phyloP scores from a whole-genome alignment of 2,113 vertebrate genomes.

The Crotalus horridus region DNA sequence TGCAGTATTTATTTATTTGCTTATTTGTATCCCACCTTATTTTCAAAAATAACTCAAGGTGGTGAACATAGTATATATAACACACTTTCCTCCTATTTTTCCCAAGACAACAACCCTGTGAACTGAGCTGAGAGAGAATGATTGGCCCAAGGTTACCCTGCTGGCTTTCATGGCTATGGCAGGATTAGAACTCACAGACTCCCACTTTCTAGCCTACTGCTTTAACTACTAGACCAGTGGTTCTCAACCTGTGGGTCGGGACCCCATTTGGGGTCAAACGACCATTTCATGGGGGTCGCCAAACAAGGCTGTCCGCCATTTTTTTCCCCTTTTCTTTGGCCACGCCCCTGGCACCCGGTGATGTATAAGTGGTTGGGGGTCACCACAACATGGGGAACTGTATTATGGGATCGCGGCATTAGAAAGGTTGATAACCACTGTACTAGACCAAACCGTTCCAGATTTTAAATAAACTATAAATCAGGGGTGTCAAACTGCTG shows the following conservation, averaged over 20 bases:
- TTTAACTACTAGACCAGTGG: background rate
- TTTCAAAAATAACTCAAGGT: background rate
- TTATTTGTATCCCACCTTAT: background rate
- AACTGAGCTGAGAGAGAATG: background rate
- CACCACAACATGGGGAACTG: too few relatives aligned
- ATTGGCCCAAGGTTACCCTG: background rate
- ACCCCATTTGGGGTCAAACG: too few relatives aligned
- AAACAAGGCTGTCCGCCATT: too few relatives aligned
- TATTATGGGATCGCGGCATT: too few relatives aligned
- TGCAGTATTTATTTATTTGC: background rate
- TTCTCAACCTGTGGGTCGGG: too few relatives aligned
- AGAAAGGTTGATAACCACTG: too few relatives aligned
- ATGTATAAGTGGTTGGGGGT: too few relatives aligned
- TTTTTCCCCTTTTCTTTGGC: too few relatives aligned
- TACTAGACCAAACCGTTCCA: background rate
- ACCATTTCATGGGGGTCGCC: too few relatives aligned
- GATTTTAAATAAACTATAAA: background rate
- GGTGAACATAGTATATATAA: background rate
- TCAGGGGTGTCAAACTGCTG: background rate
- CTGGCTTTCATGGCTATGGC: background rate
- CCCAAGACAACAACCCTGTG: background rate
- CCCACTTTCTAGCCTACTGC: background rate
- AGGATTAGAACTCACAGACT: background rate
- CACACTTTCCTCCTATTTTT: background rate
- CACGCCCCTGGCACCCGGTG: too few relatives aligned